Percentiles rank a stretch among this genome's conserved stretches.
These are phyloP conservation scores for Psettodes erumei DNA, from an alignment of 2,113 vertebrate genomes.

Conservation along the genomic window DNA sequence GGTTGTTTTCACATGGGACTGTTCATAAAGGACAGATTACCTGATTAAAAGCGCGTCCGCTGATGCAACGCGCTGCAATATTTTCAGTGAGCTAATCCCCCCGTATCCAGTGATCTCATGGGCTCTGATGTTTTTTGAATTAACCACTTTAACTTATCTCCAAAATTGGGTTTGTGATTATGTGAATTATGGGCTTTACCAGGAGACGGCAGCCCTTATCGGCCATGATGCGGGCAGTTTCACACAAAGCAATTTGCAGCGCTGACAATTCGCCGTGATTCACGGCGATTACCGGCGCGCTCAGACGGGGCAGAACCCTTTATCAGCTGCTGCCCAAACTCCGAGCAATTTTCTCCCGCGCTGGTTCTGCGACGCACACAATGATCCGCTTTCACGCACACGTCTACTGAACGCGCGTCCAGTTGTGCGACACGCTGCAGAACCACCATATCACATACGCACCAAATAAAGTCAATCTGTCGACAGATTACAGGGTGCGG, in stretches of 20 bases:
- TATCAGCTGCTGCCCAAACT: conserved; percentile 21
- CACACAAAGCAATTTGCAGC: conserved; percentile 30
- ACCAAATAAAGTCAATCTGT: conserved; percentile 1
- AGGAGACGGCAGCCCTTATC: conserved; percentile 34
- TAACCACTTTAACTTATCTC: conserved; percentile 11
- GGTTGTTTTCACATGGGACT: conserved; percentile 35
- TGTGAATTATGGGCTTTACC: conserved; percentile 15
- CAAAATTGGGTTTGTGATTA: conserved; percentile 21
- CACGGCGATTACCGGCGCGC: conserved; percentile 18
- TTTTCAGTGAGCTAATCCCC: conserved; percentile 5
- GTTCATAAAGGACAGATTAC: conserved; percentile 15
- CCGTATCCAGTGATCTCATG: conserved; percentile 10
- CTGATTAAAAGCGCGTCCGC: conserved; percentile 13
- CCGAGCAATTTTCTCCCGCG: background rate
- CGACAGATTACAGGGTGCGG: background rate
- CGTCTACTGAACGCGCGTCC: background rate
- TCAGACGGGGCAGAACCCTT: conserved; percentile 3
- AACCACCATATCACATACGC: background rate
- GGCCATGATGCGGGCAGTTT: conserved; percentile 1
- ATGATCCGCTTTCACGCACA: background rate
- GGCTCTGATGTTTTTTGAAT: conserved; percentile 17
- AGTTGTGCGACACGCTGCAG: background rate
- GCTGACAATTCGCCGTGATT: conserved; percentile 42
- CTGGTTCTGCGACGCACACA: no score
- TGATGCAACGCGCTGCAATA: conserved; percentile 13